Evolutionary conservation across 64 coral and sea anemone genomes (phyloP), one percentile per base, ranked within the genome.

Genomic region (Montipora cactus): DNA sequence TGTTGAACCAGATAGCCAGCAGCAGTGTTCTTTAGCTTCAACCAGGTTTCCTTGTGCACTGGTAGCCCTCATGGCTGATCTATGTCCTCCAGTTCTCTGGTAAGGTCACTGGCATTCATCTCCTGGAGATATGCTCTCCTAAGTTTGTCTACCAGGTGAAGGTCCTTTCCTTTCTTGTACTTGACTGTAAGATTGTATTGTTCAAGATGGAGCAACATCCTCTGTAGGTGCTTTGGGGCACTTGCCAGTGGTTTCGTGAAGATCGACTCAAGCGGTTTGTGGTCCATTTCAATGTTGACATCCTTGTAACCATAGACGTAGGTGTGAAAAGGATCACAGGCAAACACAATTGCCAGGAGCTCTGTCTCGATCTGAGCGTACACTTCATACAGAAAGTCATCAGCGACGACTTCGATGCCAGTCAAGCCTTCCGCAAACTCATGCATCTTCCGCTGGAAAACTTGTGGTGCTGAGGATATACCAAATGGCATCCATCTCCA

Each of bases 1-100:
- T 61, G 81, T 55, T 83, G 81, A 0, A 83, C 81, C 16, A 57
- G 81, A 14, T 83, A 57, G 53, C 66, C 81, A 2, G 52, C 81
- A 0, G 53, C 81, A 58, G 81, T 57, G 1, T 83, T 59, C 44
- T 66, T 83, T 55, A 83, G 81, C 10, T 83, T 51, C 47, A 62
- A 55, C 81, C 79, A 81, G 14, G 46, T 51, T 0, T 64, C 81
- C 0, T 12, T 1, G 7, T 0, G 18, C 0, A 83, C 81, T 1
- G 81, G 55, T 3, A 83, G 55, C 81, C 81, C 48, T 13, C 2
- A 1, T 49, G 14, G 7, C 14, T 78, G 45, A 4, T 78, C 76
- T 13, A 78, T 3, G 45, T 49, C 76, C 49, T 78, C 76, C 28
- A 28, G 28, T 46, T 78, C 76, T 78, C 76, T 51, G 0, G 1